Base-by-base conservation (phyloP, 2,888 invertebrate genomes). In the Dolichopus griseipennis region DNA sequence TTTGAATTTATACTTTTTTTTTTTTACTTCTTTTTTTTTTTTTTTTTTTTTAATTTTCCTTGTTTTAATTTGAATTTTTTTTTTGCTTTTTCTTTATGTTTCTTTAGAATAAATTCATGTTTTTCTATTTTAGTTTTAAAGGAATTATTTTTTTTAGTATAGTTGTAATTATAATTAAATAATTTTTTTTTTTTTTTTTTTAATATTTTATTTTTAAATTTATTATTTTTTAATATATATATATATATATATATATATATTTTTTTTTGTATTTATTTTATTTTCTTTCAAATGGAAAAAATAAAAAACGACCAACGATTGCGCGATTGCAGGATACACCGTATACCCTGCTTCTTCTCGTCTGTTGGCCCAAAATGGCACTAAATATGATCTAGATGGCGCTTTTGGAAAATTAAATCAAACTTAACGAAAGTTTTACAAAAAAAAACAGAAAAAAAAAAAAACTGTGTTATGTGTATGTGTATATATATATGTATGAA, bases 321-420 rank as follows among this genome's bases (percentile, higher is more conserved):
- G 78, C 81, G 81, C 81, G 81, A 68, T 75, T 74, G 81, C 80
- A 81, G 81, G 79, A 80, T 79, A 77, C 76, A 78, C 81, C 80
- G 81, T 77, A 77, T 79, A 79, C 78, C 82, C 82, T 81, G 81
- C 82, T 81, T 80, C 78, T 81, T 78, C 67, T 68, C 37, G 73
- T 78, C 79, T 79, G 79, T 78, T 81, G 80, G 81, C 81, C 81
- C 79, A 79, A 81, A 81, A 80, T 79, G 81, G 81, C 81, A 81
- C 81, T 81, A 79, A 81, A 75, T 76, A 78, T 78, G 76, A 78
- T 78, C 78, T 79, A 80, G 81, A 80, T 81, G 81, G 81, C 81
- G 80, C 80, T 22, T 22, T 21, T 62, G 52, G 52, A 52, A 52
- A 52, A 52, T 52, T 52, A 52, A 52, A 52, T 52, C 12, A 62